These are phyloP conservation scores for Ophiothrix spiculata DNA, from an alignment of 35 echinoderm and acorn worm species.

Conservation along the genomic window DNA sequence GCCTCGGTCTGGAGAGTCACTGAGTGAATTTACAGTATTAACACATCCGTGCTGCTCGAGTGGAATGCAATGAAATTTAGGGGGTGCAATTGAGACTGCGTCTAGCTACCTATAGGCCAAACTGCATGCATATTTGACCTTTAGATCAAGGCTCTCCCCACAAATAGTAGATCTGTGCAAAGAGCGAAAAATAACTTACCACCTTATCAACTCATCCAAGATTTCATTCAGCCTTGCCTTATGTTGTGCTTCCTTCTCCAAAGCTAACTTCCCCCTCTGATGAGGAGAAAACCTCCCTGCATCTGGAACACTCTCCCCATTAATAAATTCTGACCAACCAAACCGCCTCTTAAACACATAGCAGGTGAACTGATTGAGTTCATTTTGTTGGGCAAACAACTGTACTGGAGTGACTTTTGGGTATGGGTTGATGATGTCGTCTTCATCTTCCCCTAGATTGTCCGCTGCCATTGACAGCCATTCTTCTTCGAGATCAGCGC, in stretches of 20 bases:
- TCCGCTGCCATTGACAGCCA: conserved; percentile 56
- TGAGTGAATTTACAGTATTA: not conserved
- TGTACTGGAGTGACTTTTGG: conserved; percentile 47
- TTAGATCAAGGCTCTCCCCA: not conserved
- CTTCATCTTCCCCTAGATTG: conserved; percentile 62
- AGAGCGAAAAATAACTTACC: too few relatives aligned
- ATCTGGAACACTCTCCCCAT: conserved; percentile 17
- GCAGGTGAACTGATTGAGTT: conserved; percentile 76
- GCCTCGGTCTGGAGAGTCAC: too few relatives aligned
- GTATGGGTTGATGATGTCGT: conserved; percentile 58
- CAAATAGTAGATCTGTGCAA: too few relatives aligned
- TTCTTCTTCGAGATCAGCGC: conserved; percentile 73
- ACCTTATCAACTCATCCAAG: conserved; percentile 85
- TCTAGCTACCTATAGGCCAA: not conserved
- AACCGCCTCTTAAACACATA: conserved; percentile 90
- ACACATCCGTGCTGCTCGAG: not conserved
- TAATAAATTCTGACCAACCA: conserved; percentile 78
- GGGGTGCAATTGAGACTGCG: not conserved
- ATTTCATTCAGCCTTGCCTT: conserved; percentile 75
- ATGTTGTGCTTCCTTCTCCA: conserved; percentile 37
- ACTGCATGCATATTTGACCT: not conserved
- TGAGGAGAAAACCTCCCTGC: not conserved
- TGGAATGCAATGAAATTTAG: not conserved
- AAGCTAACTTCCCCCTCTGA: not conserved
- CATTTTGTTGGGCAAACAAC: conserved; percentile 41